These are phyloP conservation scores for Pheucticus melanocephalus DNA, from an alignment of 2,113 vertebrate genomes.

Conservation along the genomic window DNA sequence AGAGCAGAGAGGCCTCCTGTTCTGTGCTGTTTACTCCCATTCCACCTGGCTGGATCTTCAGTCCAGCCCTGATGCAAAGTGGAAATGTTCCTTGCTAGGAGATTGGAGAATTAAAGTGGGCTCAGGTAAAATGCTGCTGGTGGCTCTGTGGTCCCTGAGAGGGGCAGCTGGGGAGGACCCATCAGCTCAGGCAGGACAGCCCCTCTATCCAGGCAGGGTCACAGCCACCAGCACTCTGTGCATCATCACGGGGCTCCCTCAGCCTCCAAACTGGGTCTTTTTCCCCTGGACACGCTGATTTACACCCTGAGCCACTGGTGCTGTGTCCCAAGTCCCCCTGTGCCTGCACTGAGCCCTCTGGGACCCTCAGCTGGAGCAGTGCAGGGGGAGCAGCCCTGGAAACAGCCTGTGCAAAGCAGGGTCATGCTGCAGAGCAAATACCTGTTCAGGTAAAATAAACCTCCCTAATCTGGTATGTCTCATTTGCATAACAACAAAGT, in stretches of 20 bases:
- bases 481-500: constrained; percentile 9
- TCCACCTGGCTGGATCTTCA: not conserved
- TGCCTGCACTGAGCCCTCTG: not conserved
- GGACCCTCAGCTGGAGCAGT: rapidly evolving
- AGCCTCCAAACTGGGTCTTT: not conserved
- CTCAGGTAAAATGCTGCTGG: not conserved
- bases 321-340: not conserved
- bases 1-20: not conserved
- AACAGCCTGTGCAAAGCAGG: not conserved
- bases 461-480: not conserved
- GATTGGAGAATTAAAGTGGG: not conserved
- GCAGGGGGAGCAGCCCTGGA: not conserved
- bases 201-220: not conserved
- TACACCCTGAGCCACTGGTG: not conserved
- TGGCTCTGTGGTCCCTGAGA: not conserved
- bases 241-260: not conserved
- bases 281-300: not conserved
- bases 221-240: not conserved
- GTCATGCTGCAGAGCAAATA: not conserved
- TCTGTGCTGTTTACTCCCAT: not conserved
- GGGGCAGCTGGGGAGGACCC: not conserved
- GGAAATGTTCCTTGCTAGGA: not conserved
- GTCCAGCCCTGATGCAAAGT: not conserved
- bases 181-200: not conserved
- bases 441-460: constrained; percentile 13